Percentiles rank a stretch among this genome's conserved stretches.
Conservation (phyloP, 2,888 invertebrate genomes). For the Antitype chi region DNA sequence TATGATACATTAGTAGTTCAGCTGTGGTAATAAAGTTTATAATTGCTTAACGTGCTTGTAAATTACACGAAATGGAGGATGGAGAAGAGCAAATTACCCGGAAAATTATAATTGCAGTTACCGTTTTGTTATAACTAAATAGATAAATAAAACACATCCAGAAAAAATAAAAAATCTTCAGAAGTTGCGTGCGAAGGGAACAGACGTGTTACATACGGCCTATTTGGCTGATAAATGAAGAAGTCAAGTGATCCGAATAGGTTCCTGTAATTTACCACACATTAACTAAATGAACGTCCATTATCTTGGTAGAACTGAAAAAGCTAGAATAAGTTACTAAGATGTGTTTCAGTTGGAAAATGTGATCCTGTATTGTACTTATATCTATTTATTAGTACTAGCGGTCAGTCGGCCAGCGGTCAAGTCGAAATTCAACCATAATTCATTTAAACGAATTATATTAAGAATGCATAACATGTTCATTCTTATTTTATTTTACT, state of each 20-base stretch:
- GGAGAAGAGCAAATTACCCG: background rate
- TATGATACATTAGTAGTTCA: background rate
- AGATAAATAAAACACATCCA: background rate
- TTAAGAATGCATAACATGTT: too few relatives aligned
- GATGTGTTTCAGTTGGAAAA: background rate
- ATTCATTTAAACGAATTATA: too few relatives aligned
- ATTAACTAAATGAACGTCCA: constrained; percentile 22
- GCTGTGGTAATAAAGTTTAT: constrained; percentile 1
- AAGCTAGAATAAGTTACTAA: background rate
- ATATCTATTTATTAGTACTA: too few relatives aligned
- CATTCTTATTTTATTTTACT: too few relatives aligned
- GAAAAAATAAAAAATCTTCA: background rate
- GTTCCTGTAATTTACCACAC: constrained; percentile 27
- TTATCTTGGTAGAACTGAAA: constrained; percentile 1
- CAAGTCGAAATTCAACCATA: too few relatives aligned
- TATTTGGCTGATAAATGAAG: constrained; percentile 38
- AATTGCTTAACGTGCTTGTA: background rate
- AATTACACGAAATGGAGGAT: background rate
- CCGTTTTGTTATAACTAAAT: background rate
- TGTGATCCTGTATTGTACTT: background rate
- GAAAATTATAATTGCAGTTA: background rate
- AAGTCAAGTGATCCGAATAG: constrained; percentile 6
- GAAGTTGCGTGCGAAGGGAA: background rate
- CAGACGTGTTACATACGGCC: constrained; percentile 1
- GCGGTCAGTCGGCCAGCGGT: too few relatives aligned